These are phyloP conservation scores for Cylindroiulus punctatus DNA, from an alignment of 2,888 invertebrate species.

Conservation along the genomic window DNA sequence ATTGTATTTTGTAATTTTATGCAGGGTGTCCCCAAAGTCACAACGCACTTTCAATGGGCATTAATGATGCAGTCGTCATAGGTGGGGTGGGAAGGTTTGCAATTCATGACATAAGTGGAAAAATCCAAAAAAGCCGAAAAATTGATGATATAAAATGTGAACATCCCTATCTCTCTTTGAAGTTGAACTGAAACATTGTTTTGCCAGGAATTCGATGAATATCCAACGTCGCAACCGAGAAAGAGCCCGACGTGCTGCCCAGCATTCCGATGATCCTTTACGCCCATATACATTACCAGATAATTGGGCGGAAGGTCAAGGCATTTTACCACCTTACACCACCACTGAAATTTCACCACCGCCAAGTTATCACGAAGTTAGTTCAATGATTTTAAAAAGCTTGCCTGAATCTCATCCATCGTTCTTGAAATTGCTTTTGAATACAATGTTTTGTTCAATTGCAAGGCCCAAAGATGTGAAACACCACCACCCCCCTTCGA, in stretches of 20 bases:
- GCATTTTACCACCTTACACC: background rate
- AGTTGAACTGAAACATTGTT: background rate
- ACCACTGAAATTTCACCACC: background rate
- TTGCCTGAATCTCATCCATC: background rate
- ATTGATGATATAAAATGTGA: too few relatives aligned
- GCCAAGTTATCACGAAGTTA: conserved; percentile 3
- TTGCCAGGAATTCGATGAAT: background rate
- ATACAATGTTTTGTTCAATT: background rate
- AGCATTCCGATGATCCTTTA: background rate
- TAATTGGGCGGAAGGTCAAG: background rate
- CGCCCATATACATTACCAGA: background rate
- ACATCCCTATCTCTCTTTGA: too few relatives aligned
- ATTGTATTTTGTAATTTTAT: too few relatives aligned
- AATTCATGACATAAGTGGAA: too few relatives aligned
- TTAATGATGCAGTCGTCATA: too few relatives aligned
- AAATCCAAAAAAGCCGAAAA: too few relatives aligned
- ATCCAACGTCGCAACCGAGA: background rate
- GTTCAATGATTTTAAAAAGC: background rate
- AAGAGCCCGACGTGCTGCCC: background rate
- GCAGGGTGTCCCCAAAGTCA: too few relatives aligned
- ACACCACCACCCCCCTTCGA: conserved; percentile 6
- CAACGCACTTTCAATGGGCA: too few relatives aligned
- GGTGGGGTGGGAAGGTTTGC: too few relatives aligned
- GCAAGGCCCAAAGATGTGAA: background rate
- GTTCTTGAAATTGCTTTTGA: background rate